Conservation (phyloP, 2,888 invertebrate genomes). For the Pollenia labialis region DNA sequence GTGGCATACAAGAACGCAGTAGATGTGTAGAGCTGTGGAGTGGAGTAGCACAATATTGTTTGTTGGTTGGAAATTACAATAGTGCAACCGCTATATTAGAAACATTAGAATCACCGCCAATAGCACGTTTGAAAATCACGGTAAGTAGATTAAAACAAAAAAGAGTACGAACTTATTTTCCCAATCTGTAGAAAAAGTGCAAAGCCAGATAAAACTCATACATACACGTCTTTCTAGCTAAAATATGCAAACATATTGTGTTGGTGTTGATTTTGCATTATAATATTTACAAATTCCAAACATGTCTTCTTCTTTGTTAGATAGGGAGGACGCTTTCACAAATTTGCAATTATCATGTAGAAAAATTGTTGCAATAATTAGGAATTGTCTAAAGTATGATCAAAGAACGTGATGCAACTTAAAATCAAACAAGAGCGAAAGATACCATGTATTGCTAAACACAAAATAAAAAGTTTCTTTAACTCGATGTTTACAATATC, state of each 20-base stretch:
- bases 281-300: slow-evolving; percentile 33
- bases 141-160: slow-evolving; percentile 77
- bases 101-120: slow-evolving; percentile 83
- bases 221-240: slow-evolving; percentile 13
- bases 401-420: slow-evolving; percentile 66
- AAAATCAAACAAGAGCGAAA: neutral
- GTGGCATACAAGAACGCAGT: slow-evolving; percentile 82
- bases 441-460: neutral
- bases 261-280: slow-evolving; percentile 8
- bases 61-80: slow-evolving; percentile 84
- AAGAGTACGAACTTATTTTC: neutral
- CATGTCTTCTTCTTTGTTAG: slow-evolving; percentile 12
- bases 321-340: neutral
- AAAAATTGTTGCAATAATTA: slow-evolving; percentile 43
- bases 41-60: slow-evolving; percentile 84
- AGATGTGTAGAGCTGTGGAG: slow-evolving; percentile 84
- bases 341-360: slow-evolving; percentile 4
- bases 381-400: slow-evolving; percentile 75
- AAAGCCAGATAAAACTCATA: slow-evolving; percentile 20
- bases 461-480: neutral
- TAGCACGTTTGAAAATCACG: slow-evolving; percentile 83
- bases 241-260: slow-evolving; percentile 9
- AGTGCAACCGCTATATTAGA: slow-evolving; percentile 84
- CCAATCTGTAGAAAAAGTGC: slow-evolving; percentile 14
- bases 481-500: too few species aligned